These are phyloP conservation scores for Lamellibrachia satsuma DNA, from an alignment of 2,888 invertebrate genomes.

Conservation along the genomic window DNA sequence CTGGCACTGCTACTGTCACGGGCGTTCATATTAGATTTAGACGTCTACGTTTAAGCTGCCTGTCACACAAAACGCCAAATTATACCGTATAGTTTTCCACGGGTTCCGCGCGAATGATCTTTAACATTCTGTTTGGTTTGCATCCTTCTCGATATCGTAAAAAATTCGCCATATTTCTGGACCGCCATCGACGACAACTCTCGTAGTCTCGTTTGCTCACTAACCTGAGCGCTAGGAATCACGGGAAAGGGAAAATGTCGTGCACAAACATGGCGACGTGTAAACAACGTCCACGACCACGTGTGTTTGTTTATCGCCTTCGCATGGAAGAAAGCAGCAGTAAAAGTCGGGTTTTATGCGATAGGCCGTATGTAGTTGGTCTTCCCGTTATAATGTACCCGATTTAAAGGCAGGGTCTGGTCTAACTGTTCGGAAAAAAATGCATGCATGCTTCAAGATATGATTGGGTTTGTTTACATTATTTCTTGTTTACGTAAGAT, in stretches of 20 bases:
- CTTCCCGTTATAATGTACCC: not conserved
- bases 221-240: not conserved
- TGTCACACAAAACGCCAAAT: not conserved
- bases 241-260: not conserved
- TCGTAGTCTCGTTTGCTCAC: not conserved
- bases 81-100: constrained; percentile 58
- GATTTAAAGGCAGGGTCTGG: not conserved
- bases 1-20: not conserved
- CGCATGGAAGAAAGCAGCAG: not conserved
- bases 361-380: not conserved
- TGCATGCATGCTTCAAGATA: not conserved
- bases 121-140: constrained; percentile 51
- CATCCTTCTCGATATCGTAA: constrained; percentile 55
- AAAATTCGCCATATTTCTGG: constrained; percentile 56
- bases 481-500: too few species aligned
- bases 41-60: not conserved
- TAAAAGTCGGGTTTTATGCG: not conserved
- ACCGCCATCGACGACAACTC: not conserved
- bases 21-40: too few species aligned
- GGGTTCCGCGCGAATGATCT: constrained; percentile 52
- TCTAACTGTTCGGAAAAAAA: not conserved
- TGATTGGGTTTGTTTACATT: not conserved
- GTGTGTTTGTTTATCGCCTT: not conserved
- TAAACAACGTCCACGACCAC: not conserved
- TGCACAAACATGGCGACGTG: not conserved